phyloP scores from a whole-genome alignment of 2,888 invertebrate genomes.

The Lycia hirtaria region DNA sequence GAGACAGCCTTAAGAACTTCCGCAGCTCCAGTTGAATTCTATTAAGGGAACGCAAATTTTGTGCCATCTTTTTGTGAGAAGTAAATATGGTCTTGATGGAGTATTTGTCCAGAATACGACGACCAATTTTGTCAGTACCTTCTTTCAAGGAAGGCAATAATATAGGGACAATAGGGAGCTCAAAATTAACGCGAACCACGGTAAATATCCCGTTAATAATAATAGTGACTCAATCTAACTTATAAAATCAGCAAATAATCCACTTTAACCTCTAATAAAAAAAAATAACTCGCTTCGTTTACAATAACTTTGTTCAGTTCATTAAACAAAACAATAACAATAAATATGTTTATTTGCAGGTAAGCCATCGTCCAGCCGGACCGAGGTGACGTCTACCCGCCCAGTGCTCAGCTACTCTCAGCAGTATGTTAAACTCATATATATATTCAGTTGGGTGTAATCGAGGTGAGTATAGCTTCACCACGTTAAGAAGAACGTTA shows the following conservation, averaged over 20 bases:
- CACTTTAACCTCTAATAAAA: not conserved
- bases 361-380: constrained; percentile 48
- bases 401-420: constrained; percentile 13
- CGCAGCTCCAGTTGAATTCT: no score
- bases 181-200: no score
- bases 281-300: constrained; percentile 7
- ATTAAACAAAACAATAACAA: constrained; percentile 29
- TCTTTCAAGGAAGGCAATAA: no score
- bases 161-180: no score
- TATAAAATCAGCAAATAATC: not conserved
- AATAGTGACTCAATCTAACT: not conserved
- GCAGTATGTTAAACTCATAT: constrained; percentile 72
- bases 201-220: no score
- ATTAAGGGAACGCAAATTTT: no score
- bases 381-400: constrained; percentile 50
- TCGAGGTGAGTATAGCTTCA: constrained; percentile 48
- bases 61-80: no score
- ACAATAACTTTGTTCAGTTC: not conserved
- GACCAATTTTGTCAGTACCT: no score
- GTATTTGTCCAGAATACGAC: no score
- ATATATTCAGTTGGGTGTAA: constrained; percentile 66
- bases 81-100: no score
- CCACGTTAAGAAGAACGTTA: not conserved
- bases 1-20: no score
- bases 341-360: constrained; percentile 55